Evolutionary conservation across 2,797 vertebrate genomes (phyloP), one percentile per base, ranked within the genome.

Genomic region (Sebastes reedi): DNA sequence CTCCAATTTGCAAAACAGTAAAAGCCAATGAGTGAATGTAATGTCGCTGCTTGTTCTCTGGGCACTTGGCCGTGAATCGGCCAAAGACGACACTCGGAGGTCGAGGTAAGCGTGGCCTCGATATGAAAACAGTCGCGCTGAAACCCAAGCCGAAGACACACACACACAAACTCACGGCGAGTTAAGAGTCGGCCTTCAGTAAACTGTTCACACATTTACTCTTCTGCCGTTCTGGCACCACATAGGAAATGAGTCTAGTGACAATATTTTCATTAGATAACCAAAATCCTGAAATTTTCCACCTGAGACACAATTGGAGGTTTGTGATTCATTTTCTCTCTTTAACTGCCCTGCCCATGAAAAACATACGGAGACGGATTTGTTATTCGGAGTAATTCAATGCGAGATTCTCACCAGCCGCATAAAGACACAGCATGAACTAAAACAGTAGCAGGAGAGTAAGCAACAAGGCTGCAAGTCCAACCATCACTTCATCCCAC

Each of bases 191-290:
- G 75, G 88, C 95, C 95, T 86, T 95, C 94, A 89, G 88, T 95
- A 93, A 94, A 94, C 94, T 96, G 94, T 96, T 96, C 95, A 92
- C 95, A 95, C 94, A 95, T 95, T 95, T 95, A 95, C 95, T 94
- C 94, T 94, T 96, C 95, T 93, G 79, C 90, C 81, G 74, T 90
- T 93, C 93, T 94, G 94, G 95, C 95, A 94, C 94, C 94, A 85
- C 87, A 92, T 94, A 96, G 97, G 96, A 97, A 97, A 97, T 98
- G 94, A 97, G 95, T 86, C 94, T 93, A 95, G 94, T 52, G 89
- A 96, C 95, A 97, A 97, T 97, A 97, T 97, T 98, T 97, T 96
- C 90, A 82, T 95, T 96, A 96, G 96, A 97, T 97, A 97, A 95
- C 91, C 93, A 85, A 92, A 93, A 93, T 95, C 93, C 93, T 92